Conservation (phyloP, 2,113 vertebrate genomes). For the Calidris pugnax region DNA sequence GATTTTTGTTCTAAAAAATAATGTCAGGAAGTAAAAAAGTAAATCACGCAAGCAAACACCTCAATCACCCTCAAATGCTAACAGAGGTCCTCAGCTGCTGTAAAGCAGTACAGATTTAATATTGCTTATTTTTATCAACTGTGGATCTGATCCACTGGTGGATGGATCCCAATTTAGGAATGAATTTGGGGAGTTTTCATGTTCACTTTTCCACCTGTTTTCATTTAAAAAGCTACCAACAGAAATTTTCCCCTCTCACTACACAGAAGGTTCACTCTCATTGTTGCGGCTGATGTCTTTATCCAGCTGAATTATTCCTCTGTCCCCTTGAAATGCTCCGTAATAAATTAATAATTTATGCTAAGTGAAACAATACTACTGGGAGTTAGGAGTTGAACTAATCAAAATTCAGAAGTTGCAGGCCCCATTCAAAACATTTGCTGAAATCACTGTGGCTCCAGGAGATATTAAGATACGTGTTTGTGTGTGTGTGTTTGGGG, state of each 20-base stretch:
- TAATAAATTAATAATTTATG: slow-evolving; percentile 77
- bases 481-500: background rate
- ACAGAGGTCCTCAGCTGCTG: background rate
- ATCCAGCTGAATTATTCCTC: slow-evolving; percentile 56
- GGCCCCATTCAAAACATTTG: slow-evolving; percentile 9
- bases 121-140: background rate
- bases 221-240: slow-evolving; percentile 33
- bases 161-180: background rate
- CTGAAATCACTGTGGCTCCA: background rate
- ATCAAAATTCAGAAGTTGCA: slow-evolving; percentile 34
- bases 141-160: background rate
- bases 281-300: slow-evolving; percentile 34
- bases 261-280: background rate
- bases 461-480: background rate
- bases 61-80: background rate
- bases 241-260: background rate
- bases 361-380: slow-evolving; percentile 37
- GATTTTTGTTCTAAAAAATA: background rate
- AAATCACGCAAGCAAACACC: background rate
- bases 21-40: background rate
- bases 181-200: background rate
- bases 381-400: slow-evolving; percentile 2
- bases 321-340: slow-evolving; percentile 50
- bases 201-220: slow-evolving; percentile 22
- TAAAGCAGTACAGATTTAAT: background rate